Evolutionary conservation across 92 coral and sea anemone species (phyloP).

Genomic region (Zoanthus sociatus): DNA sequence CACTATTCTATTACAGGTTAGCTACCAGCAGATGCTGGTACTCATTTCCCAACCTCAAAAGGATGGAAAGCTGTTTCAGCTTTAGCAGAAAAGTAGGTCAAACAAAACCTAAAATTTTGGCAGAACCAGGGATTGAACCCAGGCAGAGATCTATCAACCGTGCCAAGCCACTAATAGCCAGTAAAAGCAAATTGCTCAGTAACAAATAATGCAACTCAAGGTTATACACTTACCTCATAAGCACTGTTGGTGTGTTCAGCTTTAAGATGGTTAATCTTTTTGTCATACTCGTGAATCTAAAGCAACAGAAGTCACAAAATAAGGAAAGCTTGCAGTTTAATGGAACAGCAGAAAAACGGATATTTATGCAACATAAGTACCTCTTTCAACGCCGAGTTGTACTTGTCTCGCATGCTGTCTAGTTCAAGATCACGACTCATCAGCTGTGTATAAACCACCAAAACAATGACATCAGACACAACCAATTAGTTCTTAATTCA

Average conservation of each 20-base stretch:
- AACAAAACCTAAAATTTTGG: too few relatives aligned
- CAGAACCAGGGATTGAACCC: too few relatives aligned
- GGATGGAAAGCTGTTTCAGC: too few relatives aligned
- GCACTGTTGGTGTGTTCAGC: constrained; percentile 71
- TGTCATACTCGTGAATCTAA: constrained; percentile 83
- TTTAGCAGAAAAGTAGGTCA: too few relatives aligned
- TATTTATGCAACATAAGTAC: constrained; percentile 37
- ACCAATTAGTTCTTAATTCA: not conserved
- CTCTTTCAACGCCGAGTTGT: constrained; percentile 81
- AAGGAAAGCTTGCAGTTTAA: not conserved
- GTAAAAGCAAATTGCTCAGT: too few relatives aligned
- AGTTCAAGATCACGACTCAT: constrained; percentile 76
- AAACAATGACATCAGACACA: not conserved
- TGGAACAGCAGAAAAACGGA: not conserved
- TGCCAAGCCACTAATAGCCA: too few relatives aligned
- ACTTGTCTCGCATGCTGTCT: constrained; percentile 75
- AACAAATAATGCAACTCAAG: not conserved
- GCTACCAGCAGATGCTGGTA: too few relatives aligned
- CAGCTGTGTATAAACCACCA: constrained; percentile 50
- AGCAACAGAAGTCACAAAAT: not conserved
- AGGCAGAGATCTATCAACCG: too few relatives aligned
- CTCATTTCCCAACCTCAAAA: too few relatives aligned
- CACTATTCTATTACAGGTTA: too few relatives aligned
- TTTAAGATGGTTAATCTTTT: constrained; percentile 77
- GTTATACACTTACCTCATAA: constrained; percentile 71